These are phyloP conservation scores for Pica pica DNA, from an alignment of 2,113 vertebrate species.

Conservation along the genomic window DNA sequence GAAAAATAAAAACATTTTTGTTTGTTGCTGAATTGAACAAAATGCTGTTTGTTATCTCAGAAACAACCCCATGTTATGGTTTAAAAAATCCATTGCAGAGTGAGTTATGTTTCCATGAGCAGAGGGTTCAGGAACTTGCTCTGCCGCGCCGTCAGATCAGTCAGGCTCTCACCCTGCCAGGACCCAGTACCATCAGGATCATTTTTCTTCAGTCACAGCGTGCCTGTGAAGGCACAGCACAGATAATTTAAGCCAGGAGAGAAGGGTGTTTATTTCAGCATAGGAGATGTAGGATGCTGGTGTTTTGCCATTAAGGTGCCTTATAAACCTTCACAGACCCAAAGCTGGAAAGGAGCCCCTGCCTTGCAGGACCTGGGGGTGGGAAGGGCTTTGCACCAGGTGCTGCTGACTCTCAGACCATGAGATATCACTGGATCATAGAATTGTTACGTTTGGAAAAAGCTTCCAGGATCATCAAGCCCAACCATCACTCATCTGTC, in stretches of 20 bases:
- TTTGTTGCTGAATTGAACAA: not conserved
- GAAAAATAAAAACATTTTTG: not conserved
- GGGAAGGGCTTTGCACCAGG: not conserved
- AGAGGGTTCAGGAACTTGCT: not conserved
- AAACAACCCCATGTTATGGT: not conserved
- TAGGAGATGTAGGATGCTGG: not conserved
- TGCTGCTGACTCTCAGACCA: rapidly evolving
- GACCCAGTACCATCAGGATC: not conserved
- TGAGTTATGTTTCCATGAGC: not conserved
- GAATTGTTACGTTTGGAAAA: not conserved
- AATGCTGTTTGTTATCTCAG: not conserved
- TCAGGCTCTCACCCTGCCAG: not conserved
- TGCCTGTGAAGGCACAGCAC: not conserved
- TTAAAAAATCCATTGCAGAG: not conserved
- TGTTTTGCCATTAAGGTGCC: not conserved
- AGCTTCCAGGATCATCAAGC: not conserved
- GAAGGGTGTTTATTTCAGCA: not conserved
- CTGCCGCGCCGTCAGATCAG: not conserved
- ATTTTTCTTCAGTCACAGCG: not conserved
- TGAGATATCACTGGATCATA: no score
- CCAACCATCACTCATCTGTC: not conserved
- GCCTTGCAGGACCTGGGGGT: not conserved
- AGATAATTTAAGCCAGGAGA: not conserved
- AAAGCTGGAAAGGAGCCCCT: not conserved
- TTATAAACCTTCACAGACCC: rapidly evolving